Base-by-base conservation (phyloP, 2,888 invertebrate genomes). In the Polydesmus complanatus region DNA sequence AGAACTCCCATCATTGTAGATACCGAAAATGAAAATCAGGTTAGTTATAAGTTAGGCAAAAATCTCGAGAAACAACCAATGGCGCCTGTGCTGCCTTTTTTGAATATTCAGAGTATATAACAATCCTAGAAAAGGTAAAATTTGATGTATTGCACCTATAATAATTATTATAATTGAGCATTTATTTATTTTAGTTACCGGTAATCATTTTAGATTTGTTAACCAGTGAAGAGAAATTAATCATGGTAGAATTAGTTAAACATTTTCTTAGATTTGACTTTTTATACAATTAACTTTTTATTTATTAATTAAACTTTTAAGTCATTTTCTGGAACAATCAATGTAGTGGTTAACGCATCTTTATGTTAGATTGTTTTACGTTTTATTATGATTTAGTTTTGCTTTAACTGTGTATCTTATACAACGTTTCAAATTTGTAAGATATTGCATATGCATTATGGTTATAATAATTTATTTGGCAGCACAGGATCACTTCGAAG, bases 1-100 rank as follows among this genome's bases (percentile, higher is more conserved):
- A 53, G 25, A 53, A 23, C 25, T 21, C 37, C 59, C 19, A 22
- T 51, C 8, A 54, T 26, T 59, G 59, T 59, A 59, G 54, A 59
- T 59, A 54, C 37, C 14, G 37, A 27, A 51, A 59, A 25, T 51
- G 54, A 59, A 48, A 59, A 60, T 56, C 60, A 60, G 60, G 60
- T 60, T 54, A 60, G 60, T 60, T 48, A 22, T 23, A 52, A 55
- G 55, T 21, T 55, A 26, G 55, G 55, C 55, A 25, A 22, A 27
- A 27, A 55, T 55, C 26, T 19, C 27, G 2, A 26, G 21, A 27
- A 27, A 26, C 55, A 26, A 27, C 23, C 27, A 54, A 26, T 26
- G 27, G n/a, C 5, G 26, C 27, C 55, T 55, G 55, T 55, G 55
- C 55, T 55, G 55, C 55, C 55, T 26, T 26, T 55, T 19, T 23